Conservation (phyloP, 2,888 invertebrate species). For the Hyalella azteca region DNA sequence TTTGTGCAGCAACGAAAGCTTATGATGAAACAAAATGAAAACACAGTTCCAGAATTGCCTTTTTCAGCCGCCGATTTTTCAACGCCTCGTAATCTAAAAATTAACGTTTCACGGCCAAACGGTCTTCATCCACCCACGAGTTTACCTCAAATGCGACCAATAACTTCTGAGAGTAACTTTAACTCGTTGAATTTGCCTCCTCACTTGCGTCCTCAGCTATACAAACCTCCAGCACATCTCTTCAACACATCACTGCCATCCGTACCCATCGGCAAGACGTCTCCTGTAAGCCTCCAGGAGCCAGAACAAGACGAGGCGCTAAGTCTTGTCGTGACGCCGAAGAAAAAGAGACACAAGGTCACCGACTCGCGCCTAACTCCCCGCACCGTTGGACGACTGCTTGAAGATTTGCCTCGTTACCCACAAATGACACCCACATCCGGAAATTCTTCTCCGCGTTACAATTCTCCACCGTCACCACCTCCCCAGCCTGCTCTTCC, state of each 20-base stretch:
- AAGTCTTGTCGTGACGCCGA: constrained; percentile 91
- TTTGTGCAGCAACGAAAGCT: constrained; percentile 74
- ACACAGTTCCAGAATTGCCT: constrained; percentile 2
- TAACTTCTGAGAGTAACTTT: constrained; percentile 50
- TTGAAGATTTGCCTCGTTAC: constrained; percentile 71
- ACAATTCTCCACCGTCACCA: constrained; percentile 59
- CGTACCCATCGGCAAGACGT: constrained; percentile 53
- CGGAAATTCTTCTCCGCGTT: constrained; percentile 51
- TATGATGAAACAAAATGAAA: constrained; percentile 53
- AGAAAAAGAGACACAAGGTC: constrained; percentile 95
- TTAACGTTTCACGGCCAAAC: constrained; percentile 45
- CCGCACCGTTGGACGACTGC: constrained; percentile 83
- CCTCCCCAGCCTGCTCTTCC: constrained; percentile 59
- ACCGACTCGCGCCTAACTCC: constrained; percentile 93
- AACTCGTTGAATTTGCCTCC: constrained; percentile 54
- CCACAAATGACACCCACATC: constrained; percentile 46
- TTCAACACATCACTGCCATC: constrained; percentile 45
- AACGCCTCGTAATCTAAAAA: constrained; percentile 18
- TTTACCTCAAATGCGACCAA: constrained; percentile 56
- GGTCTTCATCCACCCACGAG: constrained; percentile 49
- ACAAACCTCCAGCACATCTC: constrained; percentile 59
- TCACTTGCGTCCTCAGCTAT: constrained; percentile 57
- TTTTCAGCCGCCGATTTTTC: constrained; percentile 71
- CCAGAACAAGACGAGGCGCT: constrained; percentile 93
- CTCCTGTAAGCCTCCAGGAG: constrained; percentile 53